Conservation (phyloP, 2,797 vertebrate species). For the Eulemur mongoz region DNA sequence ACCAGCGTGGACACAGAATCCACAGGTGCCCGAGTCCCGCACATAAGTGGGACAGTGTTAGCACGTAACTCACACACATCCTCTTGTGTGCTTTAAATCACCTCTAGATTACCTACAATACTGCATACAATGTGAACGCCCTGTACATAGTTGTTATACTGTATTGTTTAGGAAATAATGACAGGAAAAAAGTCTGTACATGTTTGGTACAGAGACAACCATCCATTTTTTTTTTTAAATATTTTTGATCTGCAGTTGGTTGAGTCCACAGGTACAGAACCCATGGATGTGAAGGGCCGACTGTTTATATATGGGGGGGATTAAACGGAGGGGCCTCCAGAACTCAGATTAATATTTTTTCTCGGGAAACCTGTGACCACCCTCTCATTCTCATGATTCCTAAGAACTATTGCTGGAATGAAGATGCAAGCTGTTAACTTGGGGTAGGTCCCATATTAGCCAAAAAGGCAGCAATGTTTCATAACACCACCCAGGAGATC, state of each 20-base stretch:
- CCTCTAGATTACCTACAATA: neutral
- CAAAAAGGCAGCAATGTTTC: neutral
- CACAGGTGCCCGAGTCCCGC: neutral
- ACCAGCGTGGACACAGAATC: neutral
- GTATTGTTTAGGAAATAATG: neutral
- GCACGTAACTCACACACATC: neutral
- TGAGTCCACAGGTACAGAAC: neutral
- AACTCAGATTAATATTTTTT: neutral
- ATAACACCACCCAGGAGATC: rapidly evolving
- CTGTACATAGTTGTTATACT: neutral
- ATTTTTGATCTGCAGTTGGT: neutral
- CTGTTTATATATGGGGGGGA: neutral
- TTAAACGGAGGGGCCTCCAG: neutral
- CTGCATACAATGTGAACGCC: neutral
- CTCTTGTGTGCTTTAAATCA: neutral
- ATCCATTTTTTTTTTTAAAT: neutral
- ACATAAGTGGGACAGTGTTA: neutral
- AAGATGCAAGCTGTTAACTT: neutral
- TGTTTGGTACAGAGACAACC: neutral
- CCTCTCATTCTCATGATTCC: neutral
- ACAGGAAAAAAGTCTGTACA: neutral
- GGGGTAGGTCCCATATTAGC: rapidly evolving
- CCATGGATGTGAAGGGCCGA: neutral
- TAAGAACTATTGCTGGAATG: neutral
- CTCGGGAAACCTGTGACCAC: rapidly evolving